Conservation (phyloP, 2,797 vertebrate species). For the Halcyon badia region DNA sequence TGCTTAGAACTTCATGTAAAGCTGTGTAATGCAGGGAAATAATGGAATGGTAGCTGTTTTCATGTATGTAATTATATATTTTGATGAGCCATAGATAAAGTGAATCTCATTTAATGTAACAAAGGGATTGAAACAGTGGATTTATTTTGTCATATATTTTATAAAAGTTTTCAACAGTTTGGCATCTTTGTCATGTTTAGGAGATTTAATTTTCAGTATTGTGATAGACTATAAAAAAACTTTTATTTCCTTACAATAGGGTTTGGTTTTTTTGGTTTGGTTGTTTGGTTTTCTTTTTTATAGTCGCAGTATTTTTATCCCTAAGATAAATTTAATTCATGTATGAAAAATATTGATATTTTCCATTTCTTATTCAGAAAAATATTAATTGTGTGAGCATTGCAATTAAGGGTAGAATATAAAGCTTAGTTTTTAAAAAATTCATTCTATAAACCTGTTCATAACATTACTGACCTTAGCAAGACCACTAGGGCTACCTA, state of each 20-base stretch:
- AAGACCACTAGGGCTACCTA: neutral
- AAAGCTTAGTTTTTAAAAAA: neutral
- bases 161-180: neutral
- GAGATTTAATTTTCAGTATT: neutral
- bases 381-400: neutral
- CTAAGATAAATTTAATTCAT: neutral
- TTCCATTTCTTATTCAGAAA: neutral
- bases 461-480: neutral
- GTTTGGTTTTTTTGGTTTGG: neutral
- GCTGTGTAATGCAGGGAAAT: neutral
- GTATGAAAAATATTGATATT: neutral
- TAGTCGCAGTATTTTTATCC: too few species aligned
- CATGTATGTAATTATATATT: neutral
- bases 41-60: neutral
- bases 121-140: neutral
- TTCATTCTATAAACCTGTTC: neutral
- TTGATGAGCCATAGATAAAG: neutral
- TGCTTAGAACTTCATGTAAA: neutral
- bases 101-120: neutral
- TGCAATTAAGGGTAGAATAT: neutral
- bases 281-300: neutral
- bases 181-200: neutral
- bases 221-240: neutral
- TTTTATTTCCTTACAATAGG: neutral
- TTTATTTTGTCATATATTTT: neutral